Conservation (phyloP, 2,888 invertebrate genomes). For the Therioaphis trifolii region DNA sequence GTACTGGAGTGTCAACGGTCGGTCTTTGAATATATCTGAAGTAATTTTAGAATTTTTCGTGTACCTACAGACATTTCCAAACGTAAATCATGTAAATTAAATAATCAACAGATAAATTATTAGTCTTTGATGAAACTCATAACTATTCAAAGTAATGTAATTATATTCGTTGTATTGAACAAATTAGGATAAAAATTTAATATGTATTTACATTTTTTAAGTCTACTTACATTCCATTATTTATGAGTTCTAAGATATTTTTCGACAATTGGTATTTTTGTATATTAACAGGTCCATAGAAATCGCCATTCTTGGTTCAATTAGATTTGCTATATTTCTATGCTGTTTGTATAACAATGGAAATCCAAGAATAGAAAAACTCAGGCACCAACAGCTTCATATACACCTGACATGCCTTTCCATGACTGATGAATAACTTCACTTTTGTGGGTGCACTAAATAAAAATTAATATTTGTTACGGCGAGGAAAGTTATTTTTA, state of each 20-base stretch:
- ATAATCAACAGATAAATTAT: too few species aligned
- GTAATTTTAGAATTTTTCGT: not conserved
- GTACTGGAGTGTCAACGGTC: not conserved
- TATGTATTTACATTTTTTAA: too few species aligned
- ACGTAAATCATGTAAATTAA: too few species aligned
- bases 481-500: too few species aligned
- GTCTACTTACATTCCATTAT: not conserved
- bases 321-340: slow-evolving; percentile 10
- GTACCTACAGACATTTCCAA: too few species aligned
- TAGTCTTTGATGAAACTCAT: not conserved
- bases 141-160: not conserved
- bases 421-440: slow-evolving; percentile 31
- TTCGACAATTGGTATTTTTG: not conserved
- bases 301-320: slow-evolving; percentile 7
- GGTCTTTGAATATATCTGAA: not conserved
- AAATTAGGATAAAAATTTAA: too few species aligned
- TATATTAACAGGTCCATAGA: slow-evolving; percentile 4
- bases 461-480: too few species aligned
- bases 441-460: slow-evolving; percentile 17
- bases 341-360: not conserved
- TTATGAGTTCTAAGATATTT: not conserved
- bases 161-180: too few species aligned
- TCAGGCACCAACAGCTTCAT: slow-evolving; percentile 22
- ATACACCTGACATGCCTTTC: slow-evolving; percentile 15
- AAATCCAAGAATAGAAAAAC: slow-evolving; percentile 20